phyloP scores from a whole-genome alignment of 92 coral and sea anemone genomes.

The Palythoa caribaeorum region DNA sequence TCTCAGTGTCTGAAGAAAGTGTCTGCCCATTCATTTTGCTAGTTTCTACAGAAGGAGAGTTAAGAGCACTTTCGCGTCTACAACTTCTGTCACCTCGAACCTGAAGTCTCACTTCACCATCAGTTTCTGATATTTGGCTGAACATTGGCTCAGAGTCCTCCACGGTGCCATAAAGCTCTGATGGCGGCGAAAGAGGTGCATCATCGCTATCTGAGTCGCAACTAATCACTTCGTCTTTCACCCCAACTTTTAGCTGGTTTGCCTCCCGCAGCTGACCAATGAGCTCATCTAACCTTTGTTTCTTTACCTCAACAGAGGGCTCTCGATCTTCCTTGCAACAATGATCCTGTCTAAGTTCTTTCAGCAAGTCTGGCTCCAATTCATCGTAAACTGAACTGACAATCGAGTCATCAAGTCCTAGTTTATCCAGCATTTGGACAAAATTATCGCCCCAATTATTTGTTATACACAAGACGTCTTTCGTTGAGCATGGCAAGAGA shows the following conservation, averaged over 20 bases:
- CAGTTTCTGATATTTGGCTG: conserved; percentile 6
- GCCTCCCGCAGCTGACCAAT: conserved; percentile 47
- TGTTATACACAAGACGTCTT: conserved; percentile 20
- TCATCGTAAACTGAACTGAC: neutral
- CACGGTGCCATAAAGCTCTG: conserved; percentile 28
- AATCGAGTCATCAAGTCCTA: neutral
- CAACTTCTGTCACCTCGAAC: neutral
- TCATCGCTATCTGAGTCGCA: conserved; percentile 31
- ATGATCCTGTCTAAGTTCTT: conserved; percentile 13
- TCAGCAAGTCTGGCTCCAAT: conserved; percentile 9
- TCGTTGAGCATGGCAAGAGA: conserved; percentile 27
- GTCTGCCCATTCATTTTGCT: conserved; percentile 3
- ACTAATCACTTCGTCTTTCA: conserved; percentile 22
- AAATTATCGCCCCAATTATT: conserved; percentile 40
- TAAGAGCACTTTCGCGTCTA: conserved; percentile 37
- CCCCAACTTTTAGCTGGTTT: conserved; percentile 23
- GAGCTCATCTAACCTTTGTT: conserved; percentile 37
- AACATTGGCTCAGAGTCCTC: conserved; percentile 38
- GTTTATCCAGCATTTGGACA: conserved; percentile 24
- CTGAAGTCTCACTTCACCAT: neutral
- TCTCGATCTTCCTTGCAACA: conserved; percentile 5
- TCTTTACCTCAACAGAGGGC: conserved; percentile 26
- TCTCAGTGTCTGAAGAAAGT: neutral
- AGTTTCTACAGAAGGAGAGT: conserved; percentile 10
- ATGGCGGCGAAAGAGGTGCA: conserved; percentile 26